These are phyloP conservation scores for Falco concolor DNA, from an alignment of 2,797 vertebrate genomes.

Conservation along the genomic window DNA sequence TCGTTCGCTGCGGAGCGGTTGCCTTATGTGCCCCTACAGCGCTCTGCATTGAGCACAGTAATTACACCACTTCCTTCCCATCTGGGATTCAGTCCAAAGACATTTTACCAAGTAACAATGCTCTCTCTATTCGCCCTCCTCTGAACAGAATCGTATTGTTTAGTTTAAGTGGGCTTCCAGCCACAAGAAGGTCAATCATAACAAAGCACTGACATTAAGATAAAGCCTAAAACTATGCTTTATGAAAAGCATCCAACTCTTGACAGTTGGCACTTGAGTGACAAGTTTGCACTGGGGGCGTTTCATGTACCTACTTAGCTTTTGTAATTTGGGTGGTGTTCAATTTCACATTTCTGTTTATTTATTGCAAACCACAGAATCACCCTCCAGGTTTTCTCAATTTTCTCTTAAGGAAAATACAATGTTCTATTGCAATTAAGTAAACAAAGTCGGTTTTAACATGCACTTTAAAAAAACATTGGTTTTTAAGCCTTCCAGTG, in stretches of 20 bases:
- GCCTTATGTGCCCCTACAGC: conserved; percentile 33
- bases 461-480: conserved; percentile 47
- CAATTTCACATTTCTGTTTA: conserved; percentile 5
- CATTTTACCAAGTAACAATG: conserved; percentile 61
- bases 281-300: conserved; percentile 33
- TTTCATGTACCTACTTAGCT: conserved; percentile 17
- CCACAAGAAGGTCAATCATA: conserved; percentile 66
- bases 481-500: conserved; percentile 38
- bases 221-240: conserved; percentile 47
- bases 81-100: conserved; percentile 62
- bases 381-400: conserved; percentile 37
- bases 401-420: conserved; percentile 51
- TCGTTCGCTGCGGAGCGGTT: neutral
- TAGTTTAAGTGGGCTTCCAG: conserved; percentile 46
- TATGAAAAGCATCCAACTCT: conserved; percentile 37
- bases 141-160: conserved; percentile 57
- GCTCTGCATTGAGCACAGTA: conserved; percentile 31
- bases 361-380: conserved; percentile 30
- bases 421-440: conserved; percentile 53
- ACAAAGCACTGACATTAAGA: conserved; percentile 68
- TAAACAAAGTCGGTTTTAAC: conserved; percentile 54
- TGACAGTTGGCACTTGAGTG: conserved; percentile 40
- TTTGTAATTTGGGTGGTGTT: conserved; percentile 16
- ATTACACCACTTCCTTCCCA: conserved; percentile 63
- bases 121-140: conserved; percentile 43